Percentiles rank a stretch among this genome's conserved stretches.
Evolutionary conservation across 2,888 invertebrate species (phyloP).

Genomic region (Parnassius orleans): DNA sequence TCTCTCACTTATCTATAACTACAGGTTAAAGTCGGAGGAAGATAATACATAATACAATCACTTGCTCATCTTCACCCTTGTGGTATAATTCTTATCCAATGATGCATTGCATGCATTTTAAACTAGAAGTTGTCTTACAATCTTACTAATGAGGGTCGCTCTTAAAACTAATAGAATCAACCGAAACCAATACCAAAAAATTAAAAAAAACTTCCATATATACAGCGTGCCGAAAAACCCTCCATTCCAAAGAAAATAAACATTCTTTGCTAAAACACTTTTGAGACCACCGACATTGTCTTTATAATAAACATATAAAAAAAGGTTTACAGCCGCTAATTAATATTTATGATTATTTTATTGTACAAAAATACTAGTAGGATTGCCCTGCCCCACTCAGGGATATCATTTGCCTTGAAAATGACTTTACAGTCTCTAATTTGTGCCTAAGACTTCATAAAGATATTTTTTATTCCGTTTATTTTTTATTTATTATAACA

Average conservation of each 20-base stretch:
- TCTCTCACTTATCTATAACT: too few relatives aligned
- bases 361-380: slow-evolving; percentile 43
- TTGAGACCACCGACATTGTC: slow-evolving; percentile 53
- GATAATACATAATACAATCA: too few relatives aligned
- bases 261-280: slow-evolving; percentile 30
- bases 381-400: slow-evolving; percentile 45
- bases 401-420: slow-evolving; percentile 49
- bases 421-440: slow-evolving; percentile 65
- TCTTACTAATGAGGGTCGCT: too few relatives aligned
- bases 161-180: too few relatives aligned
- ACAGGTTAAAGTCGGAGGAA: too few relatives aligned
- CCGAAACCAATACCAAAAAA: too few relatives aligned
- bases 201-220: too few relatives aligned
- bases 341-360: slow-evolving; percentile 58
- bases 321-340: slow-evolving; percentile 44
- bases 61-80: too few relatives aligned
- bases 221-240: too few relatives aligned
- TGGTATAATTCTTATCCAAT: too few relatives aligned
- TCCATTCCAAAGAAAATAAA: slow-evolving; percentile 26
- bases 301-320: slow-evolving; percentile 29
- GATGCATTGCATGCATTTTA: too few relatives aligned
- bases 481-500: slow-evolving; percentile 15
- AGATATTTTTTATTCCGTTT: slow-evolving; percentile 26
- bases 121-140: too few relatives aligned
- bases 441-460: slow-evolving; percentile 39